These are phyloP conservation scores for Stenodera caucasica DNA, from an alignment of 2,888 invertebrate genomes.

Conservation along the genomic window DNA sequence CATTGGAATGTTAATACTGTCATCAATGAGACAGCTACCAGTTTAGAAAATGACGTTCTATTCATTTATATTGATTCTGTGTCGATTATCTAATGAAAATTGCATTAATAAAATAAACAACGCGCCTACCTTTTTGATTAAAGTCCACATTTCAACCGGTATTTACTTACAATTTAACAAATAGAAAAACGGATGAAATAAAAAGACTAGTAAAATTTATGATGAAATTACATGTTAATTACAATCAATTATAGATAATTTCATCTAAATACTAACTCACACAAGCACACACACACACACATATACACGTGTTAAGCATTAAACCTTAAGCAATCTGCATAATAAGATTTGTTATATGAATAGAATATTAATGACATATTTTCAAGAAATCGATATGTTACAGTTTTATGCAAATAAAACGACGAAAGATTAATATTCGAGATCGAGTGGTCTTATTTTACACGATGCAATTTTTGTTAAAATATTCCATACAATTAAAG, in stretches of 20 bases:
- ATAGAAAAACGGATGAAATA: not conserved
- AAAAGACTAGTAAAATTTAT: not conserved
- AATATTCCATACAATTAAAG: too few relatives aligned
- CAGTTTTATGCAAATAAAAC: too few relatives aligned
- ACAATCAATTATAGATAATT: conserved; percentile 2
- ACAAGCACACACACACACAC: too few relatives aligned
- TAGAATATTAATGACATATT: not conserved
- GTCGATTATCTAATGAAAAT: conserved; percentile 2
- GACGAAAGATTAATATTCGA: too few relatives aligned
- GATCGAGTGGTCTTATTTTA: too few relatives aligned
- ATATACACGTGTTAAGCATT: not conserved
- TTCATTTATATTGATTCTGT: not conserved
- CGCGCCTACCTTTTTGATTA: not conserved
- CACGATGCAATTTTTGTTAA: too few relatives aligned
- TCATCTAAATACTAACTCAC: too few relatives aligned
- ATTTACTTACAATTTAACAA: not conserved
- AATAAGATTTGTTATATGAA: not conserved
- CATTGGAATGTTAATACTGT: not conserved
- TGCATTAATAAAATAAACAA: conserved; percentile 2
- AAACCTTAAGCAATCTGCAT: not conserved
- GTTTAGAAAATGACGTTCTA: not conserved
- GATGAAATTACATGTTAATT: not conserved
- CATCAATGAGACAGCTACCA: conserved; percentile 1
- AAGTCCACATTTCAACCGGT: not conserved
- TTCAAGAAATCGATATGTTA: not conserved